Evolutionary conservation across 1,140 invertebrate species (phyloP).

Genomic region (Orchesella cincta): DNA sequence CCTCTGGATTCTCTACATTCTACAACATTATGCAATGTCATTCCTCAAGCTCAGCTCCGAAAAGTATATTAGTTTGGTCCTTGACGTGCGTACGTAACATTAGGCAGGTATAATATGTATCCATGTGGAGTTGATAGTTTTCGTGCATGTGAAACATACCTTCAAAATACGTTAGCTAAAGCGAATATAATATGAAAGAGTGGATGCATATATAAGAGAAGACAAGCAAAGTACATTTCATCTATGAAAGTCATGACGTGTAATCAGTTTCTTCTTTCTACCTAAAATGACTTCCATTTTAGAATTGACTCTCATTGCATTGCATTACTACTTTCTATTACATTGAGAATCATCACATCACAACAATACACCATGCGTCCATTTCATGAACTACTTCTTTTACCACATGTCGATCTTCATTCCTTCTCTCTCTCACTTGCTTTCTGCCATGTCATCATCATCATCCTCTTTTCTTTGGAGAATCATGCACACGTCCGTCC

Average conservation of each 20-base stretch:
- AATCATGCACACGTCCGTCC: not conserved
- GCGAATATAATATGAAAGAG: not conserved
- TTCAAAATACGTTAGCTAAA: too few relatives aligned
- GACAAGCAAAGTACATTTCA: not conserved
- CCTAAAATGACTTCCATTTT: not conserved
- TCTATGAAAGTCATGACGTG: not conserved
- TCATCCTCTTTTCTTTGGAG: not conserved
- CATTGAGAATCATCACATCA: not conserved
- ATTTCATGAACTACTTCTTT: not conserved
- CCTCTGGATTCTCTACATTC: not conserved
- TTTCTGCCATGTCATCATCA: not conserved
- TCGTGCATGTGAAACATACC: not conserved
- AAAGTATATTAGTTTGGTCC: not conserved
- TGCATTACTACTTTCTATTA: not conserved
- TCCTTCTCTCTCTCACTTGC: not conserved
- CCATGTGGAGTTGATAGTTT: too few relatives aligned
- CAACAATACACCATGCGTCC: not conserved
- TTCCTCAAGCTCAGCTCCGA: not conserved
- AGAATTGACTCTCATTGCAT: not conserved
- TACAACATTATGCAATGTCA: not conserved
- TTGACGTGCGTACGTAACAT: not conserved
- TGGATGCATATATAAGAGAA: not conserved
- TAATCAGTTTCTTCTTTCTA: not conserved
- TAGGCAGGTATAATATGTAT: too few relatives aligned
- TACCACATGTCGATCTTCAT: not conserved